These are phyloP conservation scores for Aramus guarauna DNA, from an alignment of 2,113 vertebrate species.

Conservation along the genomic window DNA sequence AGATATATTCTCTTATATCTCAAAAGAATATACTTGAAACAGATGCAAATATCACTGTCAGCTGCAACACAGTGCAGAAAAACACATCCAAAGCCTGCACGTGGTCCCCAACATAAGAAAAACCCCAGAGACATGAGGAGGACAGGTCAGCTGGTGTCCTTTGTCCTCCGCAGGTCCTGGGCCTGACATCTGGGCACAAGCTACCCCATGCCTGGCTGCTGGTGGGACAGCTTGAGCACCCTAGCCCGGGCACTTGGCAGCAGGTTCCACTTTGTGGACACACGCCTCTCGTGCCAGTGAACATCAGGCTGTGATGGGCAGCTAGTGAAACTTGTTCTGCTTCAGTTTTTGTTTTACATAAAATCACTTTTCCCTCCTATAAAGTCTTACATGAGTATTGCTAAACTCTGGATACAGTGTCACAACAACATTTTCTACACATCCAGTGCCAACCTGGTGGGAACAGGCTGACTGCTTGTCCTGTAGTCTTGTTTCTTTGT, in stretches of 20 bases:
- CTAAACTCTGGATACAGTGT: background rate
- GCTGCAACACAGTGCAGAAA: background rate
- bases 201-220: background rate
- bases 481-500: background rate
- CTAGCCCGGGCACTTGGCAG: background rate
- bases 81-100: background rate
- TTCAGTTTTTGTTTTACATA: background rate
- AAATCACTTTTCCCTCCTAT: background rate
- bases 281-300: background rate
- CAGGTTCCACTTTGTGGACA: fast-evolving
- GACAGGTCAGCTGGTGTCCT: background rate
- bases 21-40: background rate
- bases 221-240: background rate
- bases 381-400: background rate
- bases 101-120: background rate
- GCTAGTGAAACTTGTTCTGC: background rate
- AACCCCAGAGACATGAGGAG: fast-evolving
- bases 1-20: background rate
- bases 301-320: background rate
- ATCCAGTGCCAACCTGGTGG: background rate
- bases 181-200: background rate
- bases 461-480: background rate
- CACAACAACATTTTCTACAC: background rate
- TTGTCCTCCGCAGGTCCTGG: background rate
- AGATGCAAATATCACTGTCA: background rate